Conservation (phyloP, 2,113 vertebrate genomes). For the Ploceus nigricollis region DNA sequence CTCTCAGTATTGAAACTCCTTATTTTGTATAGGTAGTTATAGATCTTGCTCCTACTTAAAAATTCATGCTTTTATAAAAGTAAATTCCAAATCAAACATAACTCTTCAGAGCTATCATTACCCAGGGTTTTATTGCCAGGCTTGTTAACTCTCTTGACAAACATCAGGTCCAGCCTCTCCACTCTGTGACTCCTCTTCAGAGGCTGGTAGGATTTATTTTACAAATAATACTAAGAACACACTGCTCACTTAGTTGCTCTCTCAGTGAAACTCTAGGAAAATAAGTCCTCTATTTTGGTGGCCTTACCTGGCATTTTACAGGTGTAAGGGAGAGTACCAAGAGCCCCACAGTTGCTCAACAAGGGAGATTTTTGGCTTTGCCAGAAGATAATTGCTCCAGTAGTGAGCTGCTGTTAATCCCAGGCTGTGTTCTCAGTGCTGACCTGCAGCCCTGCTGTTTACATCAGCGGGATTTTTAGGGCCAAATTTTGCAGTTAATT, state of each 20-base stretch:
- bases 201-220: not conserved
- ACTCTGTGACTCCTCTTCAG: not conserved
- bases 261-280: not conserved
- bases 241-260: not conserved
- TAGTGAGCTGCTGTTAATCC: conserved; percentile 38
- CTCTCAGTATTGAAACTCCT: not conserved
- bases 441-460: conserved; percentile 47
- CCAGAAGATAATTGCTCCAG: conserved; percentile 43
- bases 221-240: not conserved
- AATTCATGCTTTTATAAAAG: conserved; percentile 43
- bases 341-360: not conserved
- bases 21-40: not conserved
- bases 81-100: conserved; percentile 55
- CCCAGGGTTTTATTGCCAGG: conserved; percentile 2
- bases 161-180: conserved; percentile 43
- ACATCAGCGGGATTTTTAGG: conserved; percentile 32
- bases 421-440: conserved; percentile 18
- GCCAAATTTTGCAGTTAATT: conserved; percentile 40
- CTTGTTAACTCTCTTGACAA: conserved; percentile 19
- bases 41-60: not conserved
- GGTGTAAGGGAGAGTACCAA: not conserved
- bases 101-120: not conserved
- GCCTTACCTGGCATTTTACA: conserved; percentile 19
- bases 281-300: not conserved
- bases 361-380: conserved; percentile 4